A percentile compares a stretch with the other conserved stretches of the same genome.
Conservation (phyloP, 35 echinoderm and acorn worm species). For the Heliocidaris erythrogramma region DNA sequence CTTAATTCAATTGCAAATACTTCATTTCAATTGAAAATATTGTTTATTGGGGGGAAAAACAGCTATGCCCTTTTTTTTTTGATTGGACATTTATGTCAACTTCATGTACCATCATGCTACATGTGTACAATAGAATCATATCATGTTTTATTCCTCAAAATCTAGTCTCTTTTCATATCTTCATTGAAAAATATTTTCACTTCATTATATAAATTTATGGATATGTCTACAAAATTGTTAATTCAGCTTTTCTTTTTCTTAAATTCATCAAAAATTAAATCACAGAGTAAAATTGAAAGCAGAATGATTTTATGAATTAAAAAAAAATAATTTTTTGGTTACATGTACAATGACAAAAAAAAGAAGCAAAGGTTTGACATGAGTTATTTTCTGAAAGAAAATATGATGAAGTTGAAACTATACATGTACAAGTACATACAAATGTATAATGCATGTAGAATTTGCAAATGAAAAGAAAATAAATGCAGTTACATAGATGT, state of each 20-base stretch:
- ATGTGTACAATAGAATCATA: background rate
- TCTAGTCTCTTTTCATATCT: background rate
- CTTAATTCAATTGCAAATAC: background rate
- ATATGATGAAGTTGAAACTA: background rate
- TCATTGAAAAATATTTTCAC: background rate
- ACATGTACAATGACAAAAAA: background rate
- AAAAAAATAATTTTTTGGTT: too few species aligned
- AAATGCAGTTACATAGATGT: background rate
- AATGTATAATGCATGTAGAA: background rate
- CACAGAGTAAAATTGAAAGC: background rate
- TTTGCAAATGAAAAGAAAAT: slow-evolving; percentile 5
- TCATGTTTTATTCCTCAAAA: background rate
- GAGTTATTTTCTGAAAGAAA: slow-evolving; percentile 1
- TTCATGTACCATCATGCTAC: background rate
- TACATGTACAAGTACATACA: too few species aligned
- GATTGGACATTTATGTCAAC: background rate
- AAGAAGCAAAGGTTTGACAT: background rate
- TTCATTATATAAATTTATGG: background rate
- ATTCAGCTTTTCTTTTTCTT: too few species aligned
- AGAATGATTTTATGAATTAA: background rate
- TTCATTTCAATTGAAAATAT: background rate
- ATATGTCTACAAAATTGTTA: background rate
- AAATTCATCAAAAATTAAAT: background rate
- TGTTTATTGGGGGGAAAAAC: too few species aligned
- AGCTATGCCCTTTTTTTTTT: background rate